phyloP scores from a whole-genome alignment of 2,113 vertebrate species.

The Myotis lucifugus region DNA sequence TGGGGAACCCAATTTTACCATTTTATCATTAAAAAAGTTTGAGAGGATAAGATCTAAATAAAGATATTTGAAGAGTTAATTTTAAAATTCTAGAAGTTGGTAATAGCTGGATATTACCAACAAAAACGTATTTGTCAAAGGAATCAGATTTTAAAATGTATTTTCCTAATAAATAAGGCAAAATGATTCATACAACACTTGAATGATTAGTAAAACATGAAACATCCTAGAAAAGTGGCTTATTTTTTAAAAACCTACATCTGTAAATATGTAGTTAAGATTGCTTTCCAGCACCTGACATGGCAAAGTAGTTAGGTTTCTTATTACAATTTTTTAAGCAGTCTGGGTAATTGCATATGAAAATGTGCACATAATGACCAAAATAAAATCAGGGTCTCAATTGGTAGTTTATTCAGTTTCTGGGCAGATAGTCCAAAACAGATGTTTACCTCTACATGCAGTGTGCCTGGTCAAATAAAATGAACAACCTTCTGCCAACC shows the following conservation, averaged over 20 bases:
- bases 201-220: not conserved
- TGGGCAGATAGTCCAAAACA: conserved; percentile 40
- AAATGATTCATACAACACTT: not conserved
- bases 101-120: not conserved
- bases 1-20: not conserved
- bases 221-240: not conserved
- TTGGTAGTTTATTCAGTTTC: conserved; percentile 36
- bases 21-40: not conserved
- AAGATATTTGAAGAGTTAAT: not conserved
- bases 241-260: not conserved
- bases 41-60: not conserved
- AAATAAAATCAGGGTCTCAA: conserved; percentile 50
- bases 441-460: conserved; percentile 38
- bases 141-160: not conserved
- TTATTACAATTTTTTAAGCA: not conserved
- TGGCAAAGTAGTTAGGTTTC: not conserved
- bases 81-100: conserved; percentile 34
- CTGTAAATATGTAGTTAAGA: not conserved
- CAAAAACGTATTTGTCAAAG: not conserved
- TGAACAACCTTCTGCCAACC: not conserved
- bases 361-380: not conserved
- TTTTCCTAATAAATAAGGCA: not conserved
- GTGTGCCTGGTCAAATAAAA: not conserved
- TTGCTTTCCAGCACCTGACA: not conserved
- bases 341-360: conserved; percentile 35